phyloP scores from a whole-genome alignment of 2,888 invertebrate genomes.

The Heterodera filipjevi region DNA sequence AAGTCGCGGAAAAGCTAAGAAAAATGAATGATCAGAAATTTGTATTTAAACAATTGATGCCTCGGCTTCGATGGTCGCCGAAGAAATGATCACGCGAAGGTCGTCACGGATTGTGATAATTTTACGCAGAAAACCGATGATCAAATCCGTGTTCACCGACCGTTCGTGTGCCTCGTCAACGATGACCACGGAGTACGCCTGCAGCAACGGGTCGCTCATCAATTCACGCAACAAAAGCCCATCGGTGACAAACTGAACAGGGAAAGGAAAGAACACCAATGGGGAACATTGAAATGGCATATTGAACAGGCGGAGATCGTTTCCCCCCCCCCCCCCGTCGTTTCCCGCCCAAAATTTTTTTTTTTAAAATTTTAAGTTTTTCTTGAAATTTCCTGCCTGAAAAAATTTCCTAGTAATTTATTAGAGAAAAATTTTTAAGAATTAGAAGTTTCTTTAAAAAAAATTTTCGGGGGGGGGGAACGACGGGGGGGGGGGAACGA shows the following conservation, averaged over 20 bases:
- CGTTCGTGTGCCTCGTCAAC: slow-evolving; percentile 81
- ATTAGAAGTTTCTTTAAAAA: too few relatives aligned
- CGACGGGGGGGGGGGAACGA: too few relatives aligned
- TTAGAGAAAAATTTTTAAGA: too few relatives aligned
- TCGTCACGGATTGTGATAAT: slow-evolving; percentile 57
- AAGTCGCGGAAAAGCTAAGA: slow-evolving; percentile 66
- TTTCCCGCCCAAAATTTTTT: too few relatives aligned
- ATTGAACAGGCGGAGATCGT: too few relatives aligned
- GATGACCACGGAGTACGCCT: slow-evolving; percentile 78
- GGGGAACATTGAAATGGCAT: not conserved
- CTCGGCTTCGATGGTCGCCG: slow-evolving; percentile 92
- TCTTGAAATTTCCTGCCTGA: too few relatives aligned
- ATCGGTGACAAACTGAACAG: slow-evolving; percentile 91
- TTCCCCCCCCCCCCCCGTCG: too few relatives aligned
- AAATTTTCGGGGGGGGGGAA: too few relatives aligned
- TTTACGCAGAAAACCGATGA: slow-evolving; percentile 90
- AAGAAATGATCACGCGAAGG: slow-evolving; percentile 76
- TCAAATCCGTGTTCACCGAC: slow-evolving; percentile 86
- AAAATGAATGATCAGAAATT: slow-evolving; percentile 67
- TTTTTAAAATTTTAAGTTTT: too few relatives aligned
- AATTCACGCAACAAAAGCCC: slow-evolving; percentile 91
- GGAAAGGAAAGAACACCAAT: not conserved
- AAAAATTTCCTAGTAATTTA: too few relatives aligned
- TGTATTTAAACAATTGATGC: slow-evolving; percentile 66
- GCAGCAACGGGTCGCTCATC: slow-evolving; percentile 88